Evolutionary conservation across 2,888 invertebrate genomes (phyloP).

Genomic region (Drosophila gaucha): DNA sequence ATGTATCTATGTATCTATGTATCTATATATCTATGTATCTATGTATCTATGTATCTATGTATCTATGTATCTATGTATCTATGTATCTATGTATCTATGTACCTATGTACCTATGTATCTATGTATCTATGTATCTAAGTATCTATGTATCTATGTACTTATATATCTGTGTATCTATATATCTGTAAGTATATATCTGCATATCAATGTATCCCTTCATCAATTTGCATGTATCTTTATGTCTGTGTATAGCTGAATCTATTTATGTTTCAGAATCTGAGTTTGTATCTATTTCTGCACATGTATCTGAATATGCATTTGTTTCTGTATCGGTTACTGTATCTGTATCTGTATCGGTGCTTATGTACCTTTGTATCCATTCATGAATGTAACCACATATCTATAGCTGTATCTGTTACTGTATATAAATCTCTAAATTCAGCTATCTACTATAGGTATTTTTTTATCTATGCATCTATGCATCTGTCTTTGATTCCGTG

Average conservation of each 20-base stretch:
- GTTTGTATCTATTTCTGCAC: background rate
- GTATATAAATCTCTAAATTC: background rate
- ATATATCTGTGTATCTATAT: background rate
- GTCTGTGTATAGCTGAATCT: no score
- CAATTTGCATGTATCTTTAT: background rate
- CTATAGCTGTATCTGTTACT: background rate
- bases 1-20: background rate
- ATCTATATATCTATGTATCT: background rate
- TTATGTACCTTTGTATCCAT: background rate
- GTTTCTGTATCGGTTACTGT: background rate
- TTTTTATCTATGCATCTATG: background rate
- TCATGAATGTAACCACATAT: background rate
- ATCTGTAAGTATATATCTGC: background rate
- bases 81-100: slow-evolving; percentile 1
- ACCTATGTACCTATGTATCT: background rate
- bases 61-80: slow-evolving; percentile 1
- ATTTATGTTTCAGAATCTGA: background rate
- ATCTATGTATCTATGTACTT: background rate
- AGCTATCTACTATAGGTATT: no score
- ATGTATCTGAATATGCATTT: background rate
- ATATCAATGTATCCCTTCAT: background rate
- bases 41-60: slow-evolving; percentile 1
- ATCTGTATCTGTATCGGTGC: background rate
- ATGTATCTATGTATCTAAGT: slow-evolving; percentile 2
- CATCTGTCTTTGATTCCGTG: background rate